Base-by-base conservation (phyloP, 2,113 vertebrate species). In the Microcebus jonahi region DNA sequence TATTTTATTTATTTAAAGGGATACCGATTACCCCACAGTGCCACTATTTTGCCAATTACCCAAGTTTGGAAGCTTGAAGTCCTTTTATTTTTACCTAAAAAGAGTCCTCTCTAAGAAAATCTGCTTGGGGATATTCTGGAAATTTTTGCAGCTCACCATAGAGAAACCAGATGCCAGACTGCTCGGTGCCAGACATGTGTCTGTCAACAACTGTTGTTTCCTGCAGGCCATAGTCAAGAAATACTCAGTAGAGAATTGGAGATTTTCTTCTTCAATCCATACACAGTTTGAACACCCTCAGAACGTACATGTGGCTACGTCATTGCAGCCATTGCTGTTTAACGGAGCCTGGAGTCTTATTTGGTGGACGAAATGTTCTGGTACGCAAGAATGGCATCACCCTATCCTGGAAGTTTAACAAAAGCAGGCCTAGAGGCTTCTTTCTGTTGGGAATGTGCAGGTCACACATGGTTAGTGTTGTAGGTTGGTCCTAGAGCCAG, bases 141-240 rank as follows among this genome's bases (percentile, higher is more conserved):
- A 88, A 63, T 27, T 59, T 59, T 79, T 79, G 94, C 86, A 67
- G 20, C 31, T 91, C 79, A 20, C 76, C 89, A 79, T 31, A 27
- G 67, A 92, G 36, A 71, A 5, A 42, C 36, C 55, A 76, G 77
- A 86, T 80, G 77, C 94, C 94, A 95, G 86, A 59, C 68, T 88
- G 14, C 91, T 95, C 83, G 68, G 55, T 61, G 57, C 79, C 93
- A 97, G 83, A 61, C 90, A 18, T 89, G 71, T 77, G 45, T 70
- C 91, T 97, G 79, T 93, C 93, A 81, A 48, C 85, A 70, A 36
- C 86, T 83, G 5, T 93, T 65, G 29, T 96, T 95, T 94, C 61
- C 65, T 95, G 25, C 34, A 71, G 68, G 53, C 59, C 34, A 61
- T 9, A 6, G 73, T 90, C 63, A 90, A 95, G 86, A 93, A 91